phyloP scores from a whole-genome alignment of 2,113 vertebrate species.

The Penelope pileata region DNA sequence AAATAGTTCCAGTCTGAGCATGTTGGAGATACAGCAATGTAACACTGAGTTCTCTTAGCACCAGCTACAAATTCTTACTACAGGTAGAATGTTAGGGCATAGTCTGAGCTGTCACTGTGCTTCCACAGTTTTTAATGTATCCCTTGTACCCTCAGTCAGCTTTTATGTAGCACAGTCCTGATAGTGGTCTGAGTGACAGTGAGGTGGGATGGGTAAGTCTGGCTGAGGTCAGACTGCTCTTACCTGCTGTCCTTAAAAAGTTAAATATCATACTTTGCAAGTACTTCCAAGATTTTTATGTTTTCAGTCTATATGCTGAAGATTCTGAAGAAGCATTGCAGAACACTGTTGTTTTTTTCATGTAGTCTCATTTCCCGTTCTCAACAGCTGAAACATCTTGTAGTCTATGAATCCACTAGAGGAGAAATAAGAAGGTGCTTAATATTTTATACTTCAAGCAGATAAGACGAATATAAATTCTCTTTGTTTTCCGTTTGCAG shows the following conservation, averaged over 20 bases:
- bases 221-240: background rate
- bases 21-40: background rate
- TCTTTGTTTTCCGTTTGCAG: slow-evolving; percentile 12
- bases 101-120: background rate
- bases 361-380: background rate
- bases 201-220: background rate
- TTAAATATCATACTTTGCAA: background rate
- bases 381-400: slow-evolving; percentile 3
- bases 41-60: background rate
- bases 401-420: background rate
- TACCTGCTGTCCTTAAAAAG: background rate
- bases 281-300: background rate
- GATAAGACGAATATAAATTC: slow-evolving; percentile 13
- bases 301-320: background rate
- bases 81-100: background rate
- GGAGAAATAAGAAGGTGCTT: slow-evolving; percentile 5
- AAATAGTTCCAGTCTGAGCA: background rate
- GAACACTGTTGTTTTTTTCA: background rate
- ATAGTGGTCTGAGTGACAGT: background rate
- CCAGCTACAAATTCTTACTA: background rate
- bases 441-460: background rate
- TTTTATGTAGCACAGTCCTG: background rate
- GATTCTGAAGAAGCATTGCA: background rate
- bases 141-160: background rate
- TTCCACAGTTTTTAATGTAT: background rate